These are phyloP conservation scores for Diplolepis rosae DNA, from an alignment of 2,888 invertebrate species.

Conservation along the genomic window DNA sequence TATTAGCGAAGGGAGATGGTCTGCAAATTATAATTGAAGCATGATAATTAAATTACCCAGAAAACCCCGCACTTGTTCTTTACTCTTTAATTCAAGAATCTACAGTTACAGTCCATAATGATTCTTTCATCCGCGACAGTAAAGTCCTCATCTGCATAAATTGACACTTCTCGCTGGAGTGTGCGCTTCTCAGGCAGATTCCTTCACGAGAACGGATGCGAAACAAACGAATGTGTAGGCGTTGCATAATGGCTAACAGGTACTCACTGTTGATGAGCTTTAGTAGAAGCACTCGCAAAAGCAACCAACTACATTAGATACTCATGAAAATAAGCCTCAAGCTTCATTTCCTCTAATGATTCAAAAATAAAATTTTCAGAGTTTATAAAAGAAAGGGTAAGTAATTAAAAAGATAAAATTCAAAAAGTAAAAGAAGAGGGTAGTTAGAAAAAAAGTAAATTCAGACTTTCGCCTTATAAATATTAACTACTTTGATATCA, in stretches of 20 bases:
- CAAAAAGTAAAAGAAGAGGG: background rate
- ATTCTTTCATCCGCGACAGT: constrained; percentile 16
- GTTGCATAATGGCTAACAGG: constrained; percentile 20
- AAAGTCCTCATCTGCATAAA: constrained; percentile 24
- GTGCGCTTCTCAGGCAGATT: constrained; percentile 8
- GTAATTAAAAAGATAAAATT: background rate
- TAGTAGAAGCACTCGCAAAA: constrained; percentile 9
- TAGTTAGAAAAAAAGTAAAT: background rate
- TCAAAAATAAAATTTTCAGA: background rate
- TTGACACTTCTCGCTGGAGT: constrained; percentile 21
- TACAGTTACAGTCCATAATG: constrained; percentile 15
- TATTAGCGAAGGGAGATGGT: constrained; percentile 2
- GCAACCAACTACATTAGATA: background rate
- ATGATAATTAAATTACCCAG: constrained; percentile 11
- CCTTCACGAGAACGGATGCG: constrained; percentile 1
- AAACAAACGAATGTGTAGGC: constrained; percentile 22
- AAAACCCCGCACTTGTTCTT: background rate
- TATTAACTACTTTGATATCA: background rate
- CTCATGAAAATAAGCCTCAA: background rate
- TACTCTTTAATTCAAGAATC: background rate
- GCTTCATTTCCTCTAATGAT: background rate
- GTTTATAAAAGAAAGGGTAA: background rate
- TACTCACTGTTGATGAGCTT: constrained; percentile 8
- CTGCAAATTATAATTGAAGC: constrained; percentile 7
- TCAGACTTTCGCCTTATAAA: background rate